Base-by-base conservation (phyloP, 2,113 vertebrate genomes). In the Cyprinodon tularosa region DNA sequence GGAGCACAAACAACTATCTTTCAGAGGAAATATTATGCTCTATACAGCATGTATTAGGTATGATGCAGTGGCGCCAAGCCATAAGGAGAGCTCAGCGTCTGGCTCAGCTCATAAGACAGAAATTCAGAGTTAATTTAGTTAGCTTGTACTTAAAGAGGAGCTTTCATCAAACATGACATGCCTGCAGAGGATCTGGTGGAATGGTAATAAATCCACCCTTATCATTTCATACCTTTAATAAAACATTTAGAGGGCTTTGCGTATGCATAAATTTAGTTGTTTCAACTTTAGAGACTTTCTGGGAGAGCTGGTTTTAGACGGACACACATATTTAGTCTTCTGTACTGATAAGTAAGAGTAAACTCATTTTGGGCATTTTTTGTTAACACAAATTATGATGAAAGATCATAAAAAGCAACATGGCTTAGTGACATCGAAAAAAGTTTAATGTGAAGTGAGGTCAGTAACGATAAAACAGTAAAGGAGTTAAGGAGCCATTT, bases 231-330 rank as follows among this genome's bases (percentile, higher is more conserved):
- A 45, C 50, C 50, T 83, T 77, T 80, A 74, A 66, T 39, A 57
- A 84, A 88, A 45, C 61, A 68, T 83, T 62, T 76, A 84, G 48
- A 68, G 60, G 63, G 70, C 63, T 83, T 71, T 70, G 47, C 48
- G 48, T 42, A 66, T 77, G 60, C 79, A 68, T 83, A 78, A 80
- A 84, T 84, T 81, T 72, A 79, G 75, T 75, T 53, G 61, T 76
- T 81, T 62, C 61, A 47, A 72, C 39, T 36, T 29, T 57, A 78
- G 69, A 66, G 40, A 80, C 80, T 76, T 59, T 70, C 66, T 57
- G 17, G 74, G 71, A 65, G 29, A 77, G 78, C 79, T 76, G 66
- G 57, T 38, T 75, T 77, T 62, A 75, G 78, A 78, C 64, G 11
- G 48, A 78, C 66, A 82, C 3, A 17, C 22, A 29, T 36, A 57